Evolutionary conservation across 2,113 vertebrate genomes (phyloP).

Genomic region (Leuciscus idus): DNA sequence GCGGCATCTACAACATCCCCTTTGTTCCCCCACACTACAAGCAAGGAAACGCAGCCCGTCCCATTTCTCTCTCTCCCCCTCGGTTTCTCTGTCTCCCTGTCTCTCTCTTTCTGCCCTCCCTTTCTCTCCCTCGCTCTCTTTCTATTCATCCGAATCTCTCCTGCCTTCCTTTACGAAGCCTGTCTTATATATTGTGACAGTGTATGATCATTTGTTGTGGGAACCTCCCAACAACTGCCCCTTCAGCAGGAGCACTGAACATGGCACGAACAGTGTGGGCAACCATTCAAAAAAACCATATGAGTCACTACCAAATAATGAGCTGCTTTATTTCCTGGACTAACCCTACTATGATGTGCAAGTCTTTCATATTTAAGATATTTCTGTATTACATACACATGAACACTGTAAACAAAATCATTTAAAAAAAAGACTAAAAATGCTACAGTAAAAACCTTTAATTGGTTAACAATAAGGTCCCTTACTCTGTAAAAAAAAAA

Average conservation of each 20-base stretch:
- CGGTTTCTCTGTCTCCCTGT: not conserved
- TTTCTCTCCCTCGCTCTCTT: constrained; percentile 26
- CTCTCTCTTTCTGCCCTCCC: constrained; percentile 34
- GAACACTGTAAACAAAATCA: not conserved
- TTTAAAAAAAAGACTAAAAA: not conserved
- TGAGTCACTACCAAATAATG: constrained; percentile 48
- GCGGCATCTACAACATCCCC: constrained; percentile 85
- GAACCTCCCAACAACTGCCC: constrained; percentile 27
- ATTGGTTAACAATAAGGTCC: too few relatives aligned
- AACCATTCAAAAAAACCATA: constrained; percentile 26
- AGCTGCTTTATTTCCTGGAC: constrained; percentile 51
- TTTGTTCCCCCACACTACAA: constrained; percentile 54
- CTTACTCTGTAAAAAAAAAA: too few relatives aligned
- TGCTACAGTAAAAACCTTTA: too few relatives aligned
- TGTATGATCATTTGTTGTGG: constrained; percentile 47
- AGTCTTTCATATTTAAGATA: constrained; percentile 8
- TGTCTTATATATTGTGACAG: constrained; percentile 4
- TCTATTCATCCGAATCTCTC: not conserved
- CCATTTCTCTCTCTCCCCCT: constrained; percentile 51
- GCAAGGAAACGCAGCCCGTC: constrained; percentile 44
- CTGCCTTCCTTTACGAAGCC: constrained; percentile 7
- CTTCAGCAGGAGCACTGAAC: constrained; percentile 31
- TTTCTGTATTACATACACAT: too few relatives aligned
- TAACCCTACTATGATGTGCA: constrained; percentile 39
- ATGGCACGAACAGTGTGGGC: constrained; percentile 51